A percentile compares a stretch with the other conserved stretches of the same genome.
Conservation (phyloP, 2,888 invertebrate species). For the Petrophora chlorosata region DNA sequence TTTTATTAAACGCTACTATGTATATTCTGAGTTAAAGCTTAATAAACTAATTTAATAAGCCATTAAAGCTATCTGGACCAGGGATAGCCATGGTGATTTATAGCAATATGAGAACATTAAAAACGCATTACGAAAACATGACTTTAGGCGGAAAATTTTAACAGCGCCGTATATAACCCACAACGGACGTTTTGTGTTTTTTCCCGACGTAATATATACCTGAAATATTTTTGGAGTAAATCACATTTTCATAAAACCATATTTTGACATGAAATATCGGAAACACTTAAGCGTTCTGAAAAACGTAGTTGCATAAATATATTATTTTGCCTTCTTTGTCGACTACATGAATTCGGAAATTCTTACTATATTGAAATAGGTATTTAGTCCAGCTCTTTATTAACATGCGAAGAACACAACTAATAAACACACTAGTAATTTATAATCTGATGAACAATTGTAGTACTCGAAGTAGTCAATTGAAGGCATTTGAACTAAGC, state of each 20-base stretch:
- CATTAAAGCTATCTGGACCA: constrained; percentile 83
- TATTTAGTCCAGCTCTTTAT: no score
- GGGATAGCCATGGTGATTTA: constrained; percentile 79
- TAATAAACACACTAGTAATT: no score
- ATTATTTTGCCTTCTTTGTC: no score
- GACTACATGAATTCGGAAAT: no score
- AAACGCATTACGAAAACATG: constrained; percentile 84
- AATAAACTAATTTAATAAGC: constrained; percentile 78
- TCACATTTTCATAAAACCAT: constrained; percentile 28
- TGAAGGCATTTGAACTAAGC: no score
- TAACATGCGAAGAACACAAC: no score
- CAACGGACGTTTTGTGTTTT: constrained; percentile 65
- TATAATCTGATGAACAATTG: no score
- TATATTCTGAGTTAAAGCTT: constrained; percentile 53
- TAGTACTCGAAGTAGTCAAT: no score
- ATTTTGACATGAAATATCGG: constrained; percentile 7
- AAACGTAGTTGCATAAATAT: no score
- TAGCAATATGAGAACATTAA: constrained; percentile 83
- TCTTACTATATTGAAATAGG: no score
- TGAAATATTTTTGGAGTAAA: constrained; percentile 32
- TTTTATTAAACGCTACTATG: constrained; percentile 48
- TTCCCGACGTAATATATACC: constrained; percentile 40
- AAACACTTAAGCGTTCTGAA: constrained; percentile 6
- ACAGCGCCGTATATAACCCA: constrained; percentile 69
- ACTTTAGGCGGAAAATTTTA: constrained; percentile 79